A percentile compares a stretch with the other conserved stretches of the same genome.
phyloP scores from a whole-genome alignment of 2,797 vertebrate species.

The Periparus ater region DNA sequence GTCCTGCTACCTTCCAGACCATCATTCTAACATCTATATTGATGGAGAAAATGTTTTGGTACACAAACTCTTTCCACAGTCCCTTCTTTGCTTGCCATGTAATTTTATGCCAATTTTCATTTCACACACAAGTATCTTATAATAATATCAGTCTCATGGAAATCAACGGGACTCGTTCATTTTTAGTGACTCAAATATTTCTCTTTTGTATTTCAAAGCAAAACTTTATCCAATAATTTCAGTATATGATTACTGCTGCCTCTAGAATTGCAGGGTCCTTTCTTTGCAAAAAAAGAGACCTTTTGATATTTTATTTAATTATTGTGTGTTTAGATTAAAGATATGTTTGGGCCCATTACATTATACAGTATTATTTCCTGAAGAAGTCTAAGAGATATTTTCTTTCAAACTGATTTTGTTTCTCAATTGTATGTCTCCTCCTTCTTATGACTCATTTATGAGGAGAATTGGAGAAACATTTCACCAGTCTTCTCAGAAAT shows the following conservation, averaged over 20 bases:
- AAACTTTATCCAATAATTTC: neutral
- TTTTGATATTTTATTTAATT: neutral
- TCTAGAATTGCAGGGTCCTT: neutral
- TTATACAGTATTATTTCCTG: neutral
- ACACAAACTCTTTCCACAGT: neutral
- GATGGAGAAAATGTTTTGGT: neutral
- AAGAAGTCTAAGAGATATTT: neutral
- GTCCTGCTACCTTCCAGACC: neutral
- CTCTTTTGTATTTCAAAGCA: neutral
- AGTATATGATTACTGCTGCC: neutral
- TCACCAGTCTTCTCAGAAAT: neutral
- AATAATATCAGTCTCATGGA: neutral
- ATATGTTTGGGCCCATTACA: neutral
- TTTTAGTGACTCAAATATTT: neutral
- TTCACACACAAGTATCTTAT: neutral
- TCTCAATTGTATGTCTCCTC: neutral
- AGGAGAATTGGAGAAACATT: neutral
- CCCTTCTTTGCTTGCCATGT: neutral
- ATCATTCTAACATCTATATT: neutral
- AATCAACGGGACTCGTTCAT: neutral
- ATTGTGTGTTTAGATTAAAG: neutral
- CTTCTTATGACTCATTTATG: neutral
- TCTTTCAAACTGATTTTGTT: neutral
- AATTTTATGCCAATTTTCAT: neutral
- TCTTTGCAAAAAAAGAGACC: neutral